Percentiles rank a stretch among this genome's conserved stretches.
These are phyloP conservation scores for Micromys minutus DNA, from an alignment of 2,113 vertebrate species.

Conservation along the genomic window DNA sequence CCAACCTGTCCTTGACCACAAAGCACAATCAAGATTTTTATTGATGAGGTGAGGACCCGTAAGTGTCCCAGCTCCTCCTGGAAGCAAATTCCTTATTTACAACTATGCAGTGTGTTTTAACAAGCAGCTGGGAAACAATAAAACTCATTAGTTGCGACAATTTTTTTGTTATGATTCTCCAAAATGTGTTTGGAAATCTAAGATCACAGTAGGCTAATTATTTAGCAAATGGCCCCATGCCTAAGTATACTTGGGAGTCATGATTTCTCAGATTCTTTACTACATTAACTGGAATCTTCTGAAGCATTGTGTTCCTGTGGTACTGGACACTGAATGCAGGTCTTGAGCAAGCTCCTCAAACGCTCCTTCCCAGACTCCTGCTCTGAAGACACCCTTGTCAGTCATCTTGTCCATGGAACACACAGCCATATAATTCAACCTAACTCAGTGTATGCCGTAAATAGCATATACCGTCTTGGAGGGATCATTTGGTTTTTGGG, in stretches of 20 bases:
- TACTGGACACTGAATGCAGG: background rate
- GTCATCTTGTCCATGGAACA: background rate
- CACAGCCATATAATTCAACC: background rate
- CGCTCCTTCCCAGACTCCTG: background rate
- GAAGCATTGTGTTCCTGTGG: background rate
- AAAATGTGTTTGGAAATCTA: constrained; percentile 57
- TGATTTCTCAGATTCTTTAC: constrained; percentile 12
- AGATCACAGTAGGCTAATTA: background rate
- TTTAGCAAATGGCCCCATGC: background rate
- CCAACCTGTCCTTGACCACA: background rate
- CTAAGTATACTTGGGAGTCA: constrained; percentile 13
- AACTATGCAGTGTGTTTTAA: constrained; percentile 5
- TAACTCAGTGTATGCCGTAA: background rate
- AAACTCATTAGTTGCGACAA: constrained; percentile 4
- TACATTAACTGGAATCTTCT: background rate
- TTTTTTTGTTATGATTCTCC: background rate
- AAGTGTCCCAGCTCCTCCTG: background rate
- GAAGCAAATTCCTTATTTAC: background rate
- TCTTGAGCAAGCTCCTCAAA: background rate
- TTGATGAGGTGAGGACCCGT: background rate
- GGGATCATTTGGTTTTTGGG: background rate
- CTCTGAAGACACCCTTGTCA: background rate
- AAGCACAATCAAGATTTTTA: background rate
- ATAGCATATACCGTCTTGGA: background rate
- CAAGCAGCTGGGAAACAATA: constrained; percentile 26